Evolutionary conservation across 35 echinoderm and acorn worm species (phyloP).

Genomic region (Amphiura filiformis): DNA sequence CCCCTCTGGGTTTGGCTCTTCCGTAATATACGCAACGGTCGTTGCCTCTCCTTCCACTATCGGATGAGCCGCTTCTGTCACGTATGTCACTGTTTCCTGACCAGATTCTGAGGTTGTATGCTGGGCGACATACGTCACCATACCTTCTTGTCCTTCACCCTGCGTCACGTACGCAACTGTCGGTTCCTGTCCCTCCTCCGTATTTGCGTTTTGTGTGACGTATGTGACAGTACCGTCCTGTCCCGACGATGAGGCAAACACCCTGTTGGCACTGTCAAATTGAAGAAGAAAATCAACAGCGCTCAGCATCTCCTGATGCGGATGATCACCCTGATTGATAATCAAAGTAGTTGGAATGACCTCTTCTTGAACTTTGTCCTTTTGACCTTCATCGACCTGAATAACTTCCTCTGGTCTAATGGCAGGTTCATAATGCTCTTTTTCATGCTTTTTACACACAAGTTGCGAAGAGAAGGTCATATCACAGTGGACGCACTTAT

Average conservation of each 20-base stretch:
- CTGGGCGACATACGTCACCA: not conserved
- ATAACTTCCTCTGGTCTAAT: not conserved
- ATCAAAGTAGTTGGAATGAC: not conserved
- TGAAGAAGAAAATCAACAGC: not conserved
- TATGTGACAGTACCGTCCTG: not conserved
- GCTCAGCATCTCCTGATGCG: not conserved
- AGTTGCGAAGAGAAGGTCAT: not conserved
- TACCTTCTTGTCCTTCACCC: not conserved
- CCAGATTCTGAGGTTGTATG: not conserved
- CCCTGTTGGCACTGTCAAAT: not conserved
- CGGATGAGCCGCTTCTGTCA: not conserved
- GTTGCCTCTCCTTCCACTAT: not conserved
- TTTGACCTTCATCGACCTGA: not conserved
- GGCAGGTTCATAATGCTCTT: not conserved
- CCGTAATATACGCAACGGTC: not conserved
- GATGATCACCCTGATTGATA: not conserved
- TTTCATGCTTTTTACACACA: slow-evolving; percentile 4
- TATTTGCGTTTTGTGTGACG: not conserved
- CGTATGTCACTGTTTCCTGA: not conserved
- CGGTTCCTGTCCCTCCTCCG: not conserved
- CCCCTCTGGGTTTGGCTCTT: not conserved
- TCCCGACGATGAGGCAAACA: not conserved
- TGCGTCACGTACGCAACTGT: not conserved
- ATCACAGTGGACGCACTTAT: not conserved
- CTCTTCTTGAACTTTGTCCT: not conserved